A percentile compares a stretch with the other conserved stretches of the same genome.
Evolutionary conservation across 2,797 vertebrate species (phyloP).

Genomic region (Thaleichthys pacificus): DNA sequence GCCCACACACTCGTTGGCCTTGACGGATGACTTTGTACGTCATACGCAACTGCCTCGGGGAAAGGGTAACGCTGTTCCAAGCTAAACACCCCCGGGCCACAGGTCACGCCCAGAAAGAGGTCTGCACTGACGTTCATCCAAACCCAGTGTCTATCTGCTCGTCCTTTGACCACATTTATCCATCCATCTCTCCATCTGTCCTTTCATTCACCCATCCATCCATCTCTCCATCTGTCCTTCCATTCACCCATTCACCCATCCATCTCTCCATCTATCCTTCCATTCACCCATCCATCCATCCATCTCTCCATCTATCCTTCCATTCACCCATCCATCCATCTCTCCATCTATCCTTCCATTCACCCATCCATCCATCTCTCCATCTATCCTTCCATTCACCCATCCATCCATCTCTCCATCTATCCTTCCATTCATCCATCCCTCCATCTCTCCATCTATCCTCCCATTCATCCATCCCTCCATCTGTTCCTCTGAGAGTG

Average conservation of each 20-base stretch:
- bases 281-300: conserved; percentile 7
- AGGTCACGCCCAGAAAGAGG: background rate
- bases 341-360: background rate
- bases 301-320: background rate
- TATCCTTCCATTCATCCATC: background rate
- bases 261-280: background rate
- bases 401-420: background rate
- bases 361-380: conserved; percentile 2
- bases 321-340: background rate
- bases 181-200: no score
- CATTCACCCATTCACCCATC: background rate
- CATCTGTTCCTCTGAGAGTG: background rate
- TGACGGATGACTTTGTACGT: no score
- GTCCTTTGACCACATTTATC: no score
- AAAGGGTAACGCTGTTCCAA: background rate
- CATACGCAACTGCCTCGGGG: no score
- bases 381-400: background rate
- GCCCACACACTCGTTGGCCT: no score
- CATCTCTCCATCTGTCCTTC: background rate
- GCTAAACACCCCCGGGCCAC: background rate
- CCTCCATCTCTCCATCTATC: background rate
- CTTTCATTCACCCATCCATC: background rate
- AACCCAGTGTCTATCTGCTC: no score
- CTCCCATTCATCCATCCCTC: background rate
- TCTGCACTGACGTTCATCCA: no score